Percentiles rank a stretch among this genome's conserved stretches.
These are phyloP conservation scores for Marisa cornuarietis DNA, from an alignment of 1,140 invertebrate genomes.

Conservation along the genomic window DNA sequence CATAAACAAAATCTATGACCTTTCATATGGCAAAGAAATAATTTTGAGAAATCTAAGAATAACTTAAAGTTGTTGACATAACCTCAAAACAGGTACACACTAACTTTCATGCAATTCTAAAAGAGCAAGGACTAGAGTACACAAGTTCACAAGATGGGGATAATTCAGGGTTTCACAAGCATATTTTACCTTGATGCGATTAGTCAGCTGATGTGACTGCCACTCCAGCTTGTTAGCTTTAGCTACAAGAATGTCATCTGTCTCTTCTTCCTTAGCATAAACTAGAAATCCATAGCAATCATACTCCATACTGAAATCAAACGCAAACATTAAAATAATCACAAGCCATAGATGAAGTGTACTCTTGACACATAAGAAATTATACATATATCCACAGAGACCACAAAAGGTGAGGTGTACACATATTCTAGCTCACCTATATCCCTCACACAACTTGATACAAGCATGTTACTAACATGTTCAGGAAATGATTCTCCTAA, in stretches of 20 bases:
- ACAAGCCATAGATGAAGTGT: no score
- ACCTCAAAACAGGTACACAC: not conserved
- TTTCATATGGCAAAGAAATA: no score
- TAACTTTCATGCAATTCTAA: not conserved
- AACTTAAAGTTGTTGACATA: no score
- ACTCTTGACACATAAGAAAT: no score
- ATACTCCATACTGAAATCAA: constrained; percentile 44
- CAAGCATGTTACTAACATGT: no score
- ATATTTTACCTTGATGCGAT: constrained; percentile 49
- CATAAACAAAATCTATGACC: not conserved
- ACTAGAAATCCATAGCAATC: constrained; percentile 56
- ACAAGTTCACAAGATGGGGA: not conserved
- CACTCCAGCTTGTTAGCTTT: constrained; percentile 56
- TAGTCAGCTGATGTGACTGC: constrained; percentile 55
- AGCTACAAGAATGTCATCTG: constrained; percentile 50
- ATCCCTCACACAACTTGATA: no score
- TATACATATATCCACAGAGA: no score
- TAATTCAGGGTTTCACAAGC: constrained; percentile 21
- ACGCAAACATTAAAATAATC: not conserved
- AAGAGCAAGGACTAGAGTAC: not conserved
- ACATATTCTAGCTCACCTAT: no score
- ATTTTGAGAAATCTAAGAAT: no score
- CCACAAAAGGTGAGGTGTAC: no score
- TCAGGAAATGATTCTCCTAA: no score
- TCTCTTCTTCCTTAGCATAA: constrained; percentile 33